A percentile compares a stretch with the other conserved stretches of the same genome.
These are phyloP conservation scores for Tragelaphus scriptus DNA, from an alignment of 2,113 vertebrate species.

Conservation along the genomic window DNA sequence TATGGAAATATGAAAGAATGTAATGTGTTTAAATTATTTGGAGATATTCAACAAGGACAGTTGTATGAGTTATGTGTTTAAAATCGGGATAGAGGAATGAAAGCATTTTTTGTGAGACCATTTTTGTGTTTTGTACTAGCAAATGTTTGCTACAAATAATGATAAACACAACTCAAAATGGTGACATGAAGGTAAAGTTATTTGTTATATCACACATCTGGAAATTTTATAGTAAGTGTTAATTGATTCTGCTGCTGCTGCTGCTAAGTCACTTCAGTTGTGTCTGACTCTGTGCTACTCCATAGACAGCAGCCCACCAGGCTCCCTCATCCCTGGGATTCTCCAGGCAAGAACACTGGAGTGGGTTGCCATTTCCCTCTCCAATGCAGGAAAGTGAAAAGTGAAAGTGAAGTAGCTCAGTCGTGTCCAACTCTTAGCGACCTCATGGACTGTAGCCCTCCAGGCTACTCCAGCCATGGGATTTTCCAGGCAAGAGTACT, in stretches of 20 bases:
- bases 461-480: background rate
- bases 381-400: background rate
- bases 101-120: background rate
- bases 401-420: background rate
- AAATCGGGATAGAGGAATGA: rapidly evolving
- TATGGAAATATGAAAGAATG: background rate
- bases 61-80: background rate
- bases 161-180: background rate
- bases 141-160: background rate
- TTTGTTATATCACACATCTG: background rate
- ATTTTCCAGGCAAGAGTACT: background rate
- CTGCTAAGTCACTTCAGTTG: background rate
- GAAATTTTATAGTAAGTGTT: background rate
- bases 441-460: background rate
- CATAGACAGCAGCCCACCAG: background rate
- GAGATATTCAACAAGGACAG: background rate
- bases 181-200: background rate
- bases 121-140: background rate
- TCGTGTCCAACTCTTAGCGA: rapidly evolving
- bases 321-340: rapidly evolving
- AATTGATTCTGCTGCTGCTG: background rate
- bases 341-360: background rate
- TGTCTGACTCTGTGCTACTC: rapidly evolving
- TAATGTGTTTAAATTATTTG: background rate
- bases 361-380: background rate